Percentiles rank a stretch among this genome's conserved stretches.
phyloP scores from a whole-genome alignment of 2,888 invertebrate genomes.

The Argyresthia goedartella region DNA sequence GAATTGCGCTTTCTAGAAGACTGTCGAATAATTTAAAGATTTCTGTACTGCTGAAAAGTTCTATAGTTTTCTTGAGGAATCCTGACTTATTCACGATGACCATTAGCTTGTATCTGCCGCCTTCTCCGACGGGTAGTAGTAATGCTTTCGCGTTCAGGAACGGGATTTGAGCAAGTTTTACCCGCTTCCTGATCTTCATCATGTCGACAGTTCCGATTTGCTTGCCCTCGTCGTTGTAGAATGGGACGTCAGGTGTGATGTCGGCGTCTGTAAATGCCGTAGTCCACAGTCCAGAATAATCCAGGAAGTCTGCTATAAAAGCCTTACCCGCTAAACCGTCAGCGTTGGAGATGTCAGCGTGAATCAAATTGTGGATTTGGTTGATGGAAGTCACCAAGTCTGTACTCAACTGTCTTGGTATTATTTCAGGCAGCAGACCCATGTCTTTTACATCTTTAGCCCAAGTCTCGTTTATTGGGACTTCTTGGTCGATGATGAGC shows the following conservation, averaged over 20 bases:
- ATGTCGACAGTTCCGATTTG: conserved; percentile 21
- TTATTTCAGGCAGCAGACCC: conserved; percentile 11
- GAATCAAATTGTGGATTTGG: neutral
- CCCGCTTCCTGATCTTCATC: conserved; percentile 20
- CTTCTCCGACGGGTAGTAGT: conserved; percentile 23
- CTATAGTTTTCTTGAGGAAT: conserved; percentile 12
- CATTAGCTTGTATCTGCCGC: conserved; percentile 16
- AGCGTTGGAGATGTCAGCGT: neutral
- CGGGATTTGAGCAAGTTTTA: conserved; percentile 20
- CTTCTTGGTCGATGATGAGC: conserved; percentile 15
- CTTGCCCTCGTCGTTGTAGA: conserved; percentile 21
- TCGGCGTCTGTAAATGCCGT: conserved; percentile 19
- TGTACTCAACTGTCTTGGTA: too few species aligned
- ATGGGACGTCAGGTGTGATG: conserved; percentile 15
- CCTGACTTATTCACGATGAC: conserved; percentile 12
- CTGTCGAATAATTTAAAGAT: conserved; percentile 18
- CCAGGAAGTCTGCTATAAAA: conserved; percentile 15
- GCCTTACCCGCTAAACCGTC: neutral
- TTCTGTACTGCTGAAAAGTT: conserved; percentile 15
- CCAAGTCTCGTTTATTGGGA: conserved; percentile 16
- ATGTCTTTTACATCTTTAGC: neutral
- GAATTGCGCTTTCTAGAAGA: conserved; percentile 18
- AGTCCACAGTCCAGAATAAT: conserved; percentile 20
- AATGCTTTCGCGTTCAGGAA: conserved; percentile 21
- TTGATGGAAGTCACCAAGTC: too few species aligned